Base-by-base conservation (phyloP, 1,140 invertebrate species). In the Apis cerana region DNA sequence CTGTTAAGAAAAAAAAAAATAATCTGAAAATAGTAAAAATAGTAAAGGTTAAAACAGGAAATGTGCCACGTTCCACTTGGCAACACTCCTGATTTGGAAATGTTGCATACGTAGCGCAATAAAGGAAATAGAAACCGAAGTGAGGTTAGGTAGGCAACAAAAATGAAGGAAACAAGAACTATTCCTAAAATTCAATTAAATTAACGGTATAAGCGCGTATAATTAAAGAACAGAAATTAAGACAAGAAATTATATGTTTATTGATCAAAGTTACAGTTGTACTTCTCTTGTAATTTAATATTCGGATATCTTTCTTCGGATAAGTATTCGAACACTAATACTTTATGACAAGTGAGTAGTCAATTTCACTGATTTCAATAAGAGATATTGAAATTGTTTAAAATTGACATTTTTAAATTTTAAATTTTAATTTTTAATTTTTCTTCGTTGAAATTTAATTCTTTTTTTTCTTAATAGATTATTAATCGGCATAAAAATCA, bases 81-180 rank as follows among this genome's bases (percentile, higher is more conserved):
- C 80, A 76, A 21, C 62, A 65, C n/a, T 82, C 72, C 64, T 76
- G 72, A 67, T 76, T 82, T 82, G 72, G 80, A 76, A 82, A 82
- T 69, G 72, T 58, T 81, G 80, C 80, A 76, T 76, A 69, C 64
- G 65, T 54, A 50, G 54, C 56, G 64, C 74, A 67, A 82, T 82
- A 76, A 68, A 82, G 72, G 71, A 76, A 75, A 81, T 52, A 56
- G 72, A 76, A n/a, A 10, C 43, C 1, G 48, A 11, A 19, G 33
- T 7, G 43, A 13, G 43, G 43, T 27, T 71, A 52, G 61, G 48
- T 10, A n/a, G 19, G 61, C 19, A 7, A 17, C 10, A 19, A 11
- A 8, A 17, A 15, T 52, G 23, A 67, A 56, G 33, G 15, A 58
- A 54, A 67, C 72, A 33, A 27, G 62, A 75, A 43, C n/a, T 62